Base-by-base conservation (phyloP, 2,888 invertebrate species). In the Leucophenga montana region DNA sequence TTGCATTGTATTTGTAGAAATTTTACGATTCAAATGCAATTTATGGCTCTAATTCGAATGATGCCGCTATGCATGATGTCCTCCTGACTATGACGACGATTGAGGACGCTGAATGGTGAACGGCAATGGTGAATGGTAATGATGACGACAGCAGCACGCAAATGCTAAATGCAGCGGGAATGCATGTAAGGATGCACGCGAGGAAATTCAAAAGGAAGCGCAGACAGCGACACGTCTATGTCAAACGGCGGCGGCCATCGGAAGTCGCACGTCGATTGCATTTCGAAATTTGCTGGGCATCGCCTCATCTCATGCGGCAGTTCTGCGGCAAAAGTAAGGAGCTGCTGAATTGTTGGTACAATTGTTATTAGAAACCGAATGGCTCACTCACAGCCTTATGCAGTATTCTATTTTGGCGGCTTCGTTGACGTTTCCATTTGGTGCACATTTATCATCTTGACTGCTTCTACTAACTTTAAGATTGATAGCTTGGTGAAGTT, bases 1-100 rank as follows among this genome's bases (percentile, higher is more conserved):
- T 22, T 22, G 46, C 33, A 33, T 61, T 61, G 39, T 20, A 48
- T 71, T 83, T 78, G 81, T 61, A 72, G 70, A 76, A 83, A 79
- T 82, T 81, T 80, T 78, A 83, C 83, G 83, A 83, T 83, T 81
- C 80, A 83, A 82, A 82, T 83, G 77, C 81, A 83, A 82, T 82
- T 82, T 82, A 83, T 83, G 79, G 83, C 83, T 79, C 79, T 83
- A 82, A 83, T 82, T 82, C 83, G 77, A 78, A 77, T 73, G 66
- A 70, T 75, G 70, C 50, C 72, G 27, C 22, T 57, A 11, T 57
- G 22, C 20, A 57, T 20, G 9, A 6, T 3, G 14, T 6, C 14
- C 1, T 61, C 39, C 39, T 8, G 8, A 8, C n/a, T n/a, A n/a
- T n/a, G n/a, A n/a, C n/a, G n/a, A n/a, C n/a, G n/a, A n/a, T n/a